A percentile compares a stretch with the other conserved stretches of the same genome.
Evolutionary conservation across 2,888 invertebrate genomes (phyloP).

Genomic region (Dione vanillae): DNA sequence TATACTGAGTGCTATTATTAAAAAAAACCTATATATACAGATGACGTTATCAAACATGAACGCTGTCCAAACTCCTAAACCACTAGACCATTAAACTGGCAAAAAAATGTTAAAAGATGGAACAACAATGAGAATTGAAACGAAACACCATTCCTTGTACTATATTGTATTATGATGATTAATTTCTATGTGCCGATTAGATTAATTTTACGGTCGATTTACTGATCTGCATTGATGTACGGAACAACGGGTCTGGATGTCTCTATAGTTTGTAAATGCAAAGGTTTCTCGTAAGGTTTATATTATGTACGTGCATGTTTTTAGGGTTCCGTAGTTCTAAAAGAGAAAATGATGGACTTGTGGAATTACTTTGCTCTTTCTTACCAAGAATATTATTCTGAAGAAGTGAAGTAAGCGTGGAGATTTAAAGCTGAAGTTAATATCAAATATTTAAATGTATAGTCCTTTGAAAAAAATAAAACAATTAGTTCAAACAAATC

Average conservation of each 20-base stretch:
- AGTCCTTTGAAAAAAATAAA: too few relatives aligned
- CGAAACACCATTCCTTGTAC: background rate
- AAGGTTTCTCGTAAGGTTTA: background rate
- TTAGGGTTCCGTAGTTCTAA: background rate
- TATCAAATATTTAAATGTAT: too few relatives aligned
- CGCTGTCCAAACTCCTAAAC: conserved; percentile 5
- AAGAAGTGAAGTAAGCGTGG: too few relatives aligned
- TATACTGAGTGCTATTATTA: background rate
- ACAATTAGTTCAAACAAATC: too few relatives aligned
- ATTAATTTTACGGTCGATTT: conserved; percentile 47
- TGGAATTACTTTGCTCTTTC: too few relatives aligned
- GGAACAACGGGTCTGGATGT: background rate
- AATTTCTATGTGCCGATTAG: conserved; percentile 41
- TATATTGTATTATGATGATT: conserved; percentile 21
- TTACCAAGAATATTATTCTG: too few relatives aligned
- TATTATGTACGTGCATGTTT: background rate
- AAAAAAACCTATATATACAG: conserved; percentile 6
- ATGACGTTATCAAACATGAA: conserved; percentile 19
- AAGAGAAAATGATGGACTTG: too few relatives aligned
- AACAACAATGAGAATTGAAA: conserved; percentile 19
- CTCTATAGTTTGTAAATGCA: background rate
- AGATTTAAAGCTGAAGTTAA: too few relatives aligned
- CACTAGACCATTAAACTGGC: conserved; percentile 25
- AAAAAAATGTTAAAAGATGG: conserved; percentile 27
- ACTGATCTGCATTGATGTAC: background rate